Base-by-base conservation (phyloP, 2,113 vertebrate species). In the Dolichotis patagonum region DNA sequence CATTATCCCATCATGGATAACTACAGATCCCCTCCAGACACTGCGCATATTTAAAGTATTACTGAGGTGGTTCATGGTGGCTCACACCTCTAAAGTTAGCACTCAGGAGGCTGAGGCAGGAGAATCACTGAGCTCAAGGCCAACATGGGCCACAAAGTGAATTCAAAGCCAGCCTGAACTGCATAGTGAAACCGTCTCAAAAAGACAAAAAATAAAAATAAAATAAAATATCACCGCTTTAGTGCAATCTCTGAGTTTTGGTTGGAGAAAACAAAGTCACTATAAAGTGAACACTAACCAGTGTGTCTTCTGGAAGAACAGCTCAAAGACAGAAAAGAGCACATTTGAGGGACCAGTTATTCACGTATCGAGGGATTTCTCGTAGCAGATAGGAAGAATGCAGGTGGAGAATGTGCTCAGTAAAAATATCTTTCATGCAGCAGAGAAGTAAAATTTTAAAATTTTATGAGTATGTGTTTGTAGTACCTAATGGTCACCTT, bases 401-500 rank as follows among this genome's bases (percentile, higher is more conserved):
- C 3, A 8, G 35, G 38, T 80, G 35, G 67, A 62, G 14, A 91
- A 6, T 0, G 0, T 81, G 20, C 52, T 85, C 96, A 81, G 88
- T 46, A 91, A 83, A 96, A 95, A 94, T 94, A 24, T 11, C 65
- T 75, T 28, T 30, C 43, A 35, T 46, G 83, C 65, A 84, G n/a
- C 49, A 49, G 87, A 46, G 63, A 49, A 32, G 43, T 78, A 78
- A 46, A 77, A 16, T 30, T 78, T 78, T 49, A 7, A 30, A 75
- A 43, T 75, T 43, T 75, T 12, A 24, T 43, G 38, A 73, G 22
- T 73, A 0, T 38, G 3, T 3, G 6, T 73, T 75, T 75, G 71
- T 26, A 43, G 38, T 43, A 43, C 71, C 43, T 43, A 43, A 14
- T 28, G 71, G 32, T 41, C n/a, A 73, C 10, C 38, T 41, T 73